Percentiles rank a stretch among this genome's conserved stretches.
Evolutionary conservation across 2,888 invertebrate genomes (phyloP).

Genomic region (Athalia circularis): DNA sequence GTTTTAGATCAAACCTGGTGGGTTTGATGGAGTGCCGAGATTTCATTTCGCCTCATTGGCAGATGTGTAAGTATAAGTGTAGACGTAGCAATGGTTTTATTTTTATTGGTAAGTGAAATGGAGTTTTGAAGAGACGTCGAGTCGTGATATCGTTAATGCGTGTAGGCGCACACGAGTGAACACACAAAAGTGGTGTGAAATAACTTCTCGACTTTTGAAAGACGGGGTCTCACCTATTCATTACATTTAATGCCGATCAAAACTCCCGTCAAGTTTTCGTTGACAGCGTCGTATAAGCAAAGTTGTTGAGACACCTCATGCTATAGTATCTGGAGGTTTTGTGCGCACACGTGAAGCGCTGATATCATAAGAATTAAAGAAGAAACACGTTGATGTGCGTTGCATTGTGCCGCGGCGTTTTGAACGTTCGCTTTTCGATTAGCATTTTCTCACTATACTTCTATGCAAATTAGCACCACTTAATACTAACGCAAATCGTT

Average conservation of each 20-base stretch:
- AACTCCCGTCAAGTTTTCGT: neutral
- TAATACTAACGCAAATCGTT: conserved; percentile 34
- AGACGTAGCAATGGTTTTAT: no score
- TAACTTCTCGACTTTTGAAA: neutral
- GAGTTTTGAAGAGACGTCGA: no score
- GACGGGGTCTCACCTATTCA: neutral
- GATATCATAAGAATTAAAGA: neutral
- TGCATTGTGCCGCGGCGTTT: conserved; percentile 4
- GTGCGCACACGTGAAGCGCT: no score
- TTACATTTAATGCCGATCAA: neutral
- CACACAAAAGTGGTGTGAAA: neutral
- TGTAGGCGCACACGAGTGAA: no score
- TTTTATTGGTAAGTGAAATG: no score
- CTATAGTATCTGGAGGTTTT: no score
- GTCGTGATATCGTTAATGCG: no score
- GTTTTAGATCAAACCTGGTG: no score
- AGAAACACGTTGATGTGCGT: neutral
- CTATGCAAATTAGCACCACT: conserved; percentile 34
- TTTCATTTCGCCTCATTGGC: no score
- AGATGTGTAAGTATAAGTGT: no score
- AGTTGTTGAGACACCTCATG: no score
- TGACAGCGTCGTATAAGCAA: neutral
- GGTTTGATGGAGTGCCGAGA: no score
- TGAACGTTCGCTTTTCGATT: neutral
- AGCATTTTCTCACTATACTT: conserved; percentile 8